A percentile compares a stretch with the other conserved stretches of the same genome.
These are phyloP conservation scores for Botrylloides violaceus DNA, from an alignment of 23 tunicate genomes.

Conservation along the genomic window DNA sequence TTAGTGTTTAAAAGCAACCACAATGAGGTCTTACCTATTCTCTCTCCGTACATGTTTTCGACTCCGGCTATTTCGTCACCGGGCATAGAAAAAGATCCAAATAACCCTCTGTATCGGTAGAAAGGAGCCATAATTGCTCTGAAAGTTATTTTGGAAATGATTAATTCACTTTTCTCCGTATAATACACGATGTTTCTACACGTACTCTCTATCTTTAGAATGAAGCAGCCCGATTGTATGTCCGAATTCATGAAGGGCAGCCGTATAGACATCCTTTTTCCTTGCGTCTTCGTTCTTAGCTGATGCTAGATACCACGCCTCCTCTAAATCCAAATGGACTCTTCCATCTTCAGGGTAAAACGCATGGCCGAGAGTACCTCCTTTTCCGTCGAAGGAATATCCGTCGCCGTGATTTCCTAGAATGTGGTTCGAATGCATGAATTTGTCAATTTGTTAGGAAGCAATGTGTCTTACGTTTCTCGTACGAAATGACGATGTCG, in stretches of 20 bases:
- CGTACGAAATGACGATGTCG: constrained; percentile 39
- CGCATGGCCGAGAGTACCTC: constrained; percentile 74
- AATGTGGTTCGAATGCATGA: background rate
- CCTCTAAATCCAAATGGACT: constrained; percentile 62
- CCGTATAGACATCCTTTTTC: constrained; percentile 15
- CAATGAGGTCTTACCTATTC: constrained; percentile 1
- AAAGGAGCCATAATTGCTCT: constrained; percentile 21
- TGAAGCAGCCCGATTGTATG: constrained; percentile 15
- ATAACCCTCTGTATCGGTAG: constrained; percentile 2
- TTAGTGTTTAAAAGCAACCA: no score
- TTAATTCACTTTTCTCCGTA: background rate
- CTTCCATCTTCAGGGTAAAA: constrained; percentile 79
- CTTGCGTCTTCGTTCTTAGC: constrained; percentile 6
- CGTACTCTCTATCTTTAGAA: constrained; percentile 7
- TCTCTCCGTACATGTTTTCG: constrained; percentile 12
- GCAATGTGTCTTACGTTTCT: constrained; percentile 55
- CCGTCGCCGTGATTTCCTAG: constrained; percentile 66
- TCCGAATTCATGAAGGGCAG: constrained; percentile 13
- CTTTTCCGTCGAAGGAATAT: constrained; percentile 59
- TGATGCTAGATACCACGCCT: constrained; percentile 47
- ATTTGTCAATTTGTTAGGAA: background rate
- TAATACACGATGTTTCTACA: background rate
- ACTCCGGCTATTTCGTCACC: constrained; percentile 15
- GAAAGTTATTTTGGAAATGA: background rate
- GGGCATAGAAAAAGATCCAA: background rate